These are phyloP conservation scores for Taenaris catops DNA, from an alignment of 2,888 invertebrate species.

Conservation along the genomic window DNA sequence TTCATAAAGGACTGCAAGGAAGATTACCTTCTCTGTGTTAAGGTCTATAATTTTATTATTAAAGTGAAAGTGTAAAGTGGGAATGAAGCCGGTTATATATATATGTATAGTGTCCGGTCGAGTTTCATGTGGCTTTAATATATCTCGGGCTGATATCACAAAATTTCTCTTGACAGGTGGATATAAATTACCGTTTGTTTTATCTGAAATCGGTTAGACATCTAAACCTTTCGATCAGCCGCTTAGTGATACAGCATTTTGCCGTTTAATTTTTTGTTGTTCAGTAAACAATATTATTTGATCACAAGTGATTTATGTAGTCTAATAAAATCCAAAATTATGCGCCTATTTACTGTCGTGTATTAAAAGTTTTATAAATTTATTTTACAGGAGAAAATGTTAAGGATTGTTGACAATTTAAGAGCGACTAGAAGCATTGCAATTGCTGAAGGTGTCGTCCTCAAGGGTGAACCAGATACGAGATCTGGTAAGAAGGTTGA, in stretches of 20 bases:
- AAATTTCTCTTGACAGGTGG: slow-evolving; percentile 30
- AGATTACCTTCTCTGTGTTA: slow-evolving; percentile 85
- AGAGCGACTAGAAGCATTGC: slow-evolving; percentile 67
- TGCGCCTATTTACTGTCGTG: too few relatives aligned
- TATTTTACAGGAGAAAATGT: slow-evolving; percentile 82
- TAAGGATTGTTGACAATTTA: slow-evolving; percentile 83
- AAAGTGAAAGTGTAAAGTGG: slow-evolving; percentile 64
- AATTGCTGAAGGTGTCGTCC: slow-evolving; percentile 81
- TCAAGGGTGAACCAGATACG: slow-evolving; percentile 73
- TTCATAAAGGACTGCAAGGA: slow-evolving; percentile 86
- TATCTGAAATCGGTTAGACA: slow-evolving; percentile 1
- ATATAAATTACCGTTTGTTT: slow-evolving; percentile 14
- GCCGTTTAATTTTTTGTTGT: slow-evolving; percentile 1
- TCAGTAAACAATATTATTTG: too few relatives aligned
- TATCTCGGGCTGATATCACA: slow-evolving; percentile 28
- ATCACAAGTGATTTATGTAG: too few relatives aligned
- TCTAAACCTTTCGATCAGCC: slow-evolving; percentile 2
- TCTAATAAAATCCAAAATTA: too few relatives aligned
- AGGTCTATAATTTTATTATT: slow-evolving; percentile 78
- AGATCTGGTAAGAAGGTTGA: slow-evolving; percentile 81
- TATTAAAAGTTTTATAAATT: slow-evolving; percentile 18
- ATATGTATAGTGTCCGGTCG: slow-evolving; percentile 38
- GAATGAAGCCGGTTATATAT: slow-evolving; percentile 26
- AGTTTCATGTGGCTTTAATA: slow-evolving; percentile 27
- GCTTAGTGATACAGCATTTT: slow-evolving; percentile 2